These are phyloP conservation scores for Caenorhabditis sinica DNA, from an alignment of 2,888 invertebrate species.

Conservation along the genomic window DNA sequence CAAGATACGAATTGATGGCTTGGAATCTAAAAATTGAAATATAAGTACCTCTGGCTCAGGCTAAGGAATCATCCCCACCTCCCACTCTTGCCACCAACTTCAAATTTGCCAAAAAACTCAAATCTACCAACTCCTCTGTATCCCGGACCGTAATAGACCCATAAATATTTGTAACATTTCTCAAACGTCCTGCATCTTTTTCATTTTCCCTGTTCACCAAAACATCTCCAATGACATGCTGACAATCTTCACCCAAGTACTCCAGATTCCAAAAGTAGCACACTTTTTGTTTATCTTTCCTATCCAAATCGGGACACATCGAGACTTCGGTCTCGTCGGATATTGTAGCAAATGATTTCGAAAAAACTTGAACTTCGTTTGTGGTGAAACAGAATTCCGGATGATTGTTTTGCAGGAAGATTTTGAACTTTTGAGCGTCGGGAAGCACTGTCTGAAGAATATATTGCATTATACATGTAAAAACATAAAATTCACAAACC, in stretches of 20 bases:
- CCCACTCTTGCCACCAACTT: too few relatives aligned
- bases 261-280: background rate
- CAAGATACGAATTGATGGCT: too few relatives aligned
- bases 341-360: background rate
- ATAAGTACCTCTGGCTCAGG: too few relatives aligned
- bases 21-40: too few relatives aligned
- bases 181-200: background rate
- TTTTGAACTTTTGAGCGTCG: too few relatives aligned
- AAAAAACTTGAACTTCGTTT: background rate
- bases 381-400: slow-evolving; percentile 16
- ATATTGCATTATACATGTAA: too few relatives aligned
- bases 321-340: background rate
- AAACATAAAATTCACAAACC: background rate
- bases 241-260: background rate
- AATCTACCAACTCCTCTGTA: too few relatives aligned
- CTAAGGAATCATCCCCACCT: too few relatives aligned
- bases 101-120: background rate
- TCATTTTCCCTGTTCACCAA: background rate
- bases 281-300: slow-evolving; percentile 16
- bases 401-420: slow-evolving; percentile 1
- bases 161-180: background rate
- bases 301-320: background rate
- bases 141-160: background rate
- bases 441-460: too few relatives aligned
- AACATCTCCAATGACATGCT: slow-evolving; percentile 2